Evolutionary conservation across 2,888 invertebrate species (phyloP).

Genomic region (Sclerodermus sp.): DNA sequence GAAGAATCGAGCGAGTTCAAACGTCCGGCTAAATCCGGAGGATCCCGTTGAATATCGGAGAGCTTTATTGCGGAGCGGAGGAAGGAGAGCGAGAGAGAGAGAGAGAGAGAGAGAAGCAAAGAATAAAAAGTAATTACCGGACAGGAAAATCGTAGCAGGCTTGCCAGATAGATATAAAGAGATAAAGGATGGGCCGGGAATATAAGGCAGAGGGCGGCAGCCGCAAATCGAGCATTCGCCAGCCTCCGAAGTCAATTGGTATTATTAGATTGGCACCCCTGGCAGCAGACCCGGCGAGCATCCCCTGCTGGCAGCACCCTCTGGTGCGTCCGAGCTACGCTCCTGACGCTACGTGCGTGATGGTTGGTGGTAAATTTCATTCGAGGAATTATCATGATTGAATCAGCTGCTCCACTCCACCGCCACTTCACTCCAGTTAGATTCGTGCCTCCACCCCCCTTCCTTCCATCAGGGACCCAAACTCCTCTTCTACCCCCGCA

Average conservation of each 20-base stretch:
- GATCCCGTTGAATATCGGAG: no score
- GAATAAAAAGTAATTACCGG: no score
- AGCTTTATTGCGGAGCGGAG: no score
- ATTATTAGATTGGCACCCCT: constrained; percentile 58
- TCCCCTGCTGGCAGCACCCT: constrained; percentile 36
- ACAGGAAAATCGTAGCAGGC: no score
- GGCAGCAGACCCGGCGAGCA: constrained; percentile 27
- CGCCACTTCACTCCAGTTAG: constrained; percentile 38
- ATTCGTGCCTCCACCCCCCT: constrained; percentile 11
- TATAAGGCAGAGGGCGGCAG: constrained; percentile 32
- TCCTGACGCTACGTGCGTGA: constrained; percentile 44
- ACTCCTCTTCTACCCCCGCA: constrained; percentile 5
- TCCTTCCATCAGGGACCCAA: constrained; percentile 6
- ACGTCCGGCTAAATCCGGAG: no score
- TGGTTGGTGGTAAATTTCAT: constrained; percentile 56
- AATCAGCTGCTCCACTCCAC: constrained; percentile 49
- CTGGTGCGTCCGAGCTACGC: constrained; percentile 23
- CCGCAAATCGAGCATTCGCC: constrained; percentile 50
- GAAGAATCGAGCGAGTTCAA: no score
- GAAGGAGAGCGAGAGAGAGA: no score
- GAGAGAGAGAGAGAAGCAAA: no score
- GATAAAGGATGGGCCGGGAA: constrained; percentile 24
- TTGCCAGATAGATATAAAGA: not conserved
- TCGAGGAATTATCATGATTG: constrained; percentile 58
- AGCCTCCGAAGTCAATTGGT: constrained; percentile 52